phyloP scores from a whole-genome alignment of 1,140 invertebrate species.

The Nasonia longicornis region DNA sequence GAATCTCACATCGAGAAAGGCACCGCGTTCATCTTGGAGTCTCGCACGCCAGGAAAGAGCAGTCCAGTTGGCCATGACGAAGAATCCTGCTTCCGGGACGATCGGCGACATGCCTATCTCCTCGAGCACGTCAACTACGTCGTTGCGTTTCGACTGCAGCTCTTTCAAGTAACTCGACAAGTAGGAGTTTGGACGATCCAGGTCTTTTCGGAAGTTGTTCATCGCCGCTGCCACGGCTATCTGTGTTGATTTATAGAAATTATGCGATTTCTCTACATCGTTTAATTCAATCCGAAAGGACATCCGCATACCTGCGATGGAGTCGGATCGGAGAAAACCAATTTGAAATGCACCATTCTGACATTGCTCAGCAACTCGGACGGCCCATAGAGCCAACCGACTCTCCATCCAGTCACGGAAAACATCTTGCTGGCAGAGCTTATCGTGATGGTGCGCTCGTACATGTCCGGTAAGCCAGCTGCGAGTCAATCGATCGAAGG shows the following conservation, averaged over 20 bases:
- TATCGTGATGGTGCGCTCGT: background rate
- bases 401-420: background rate
- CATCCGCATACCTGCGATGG: background rate
- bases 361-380: background rate
- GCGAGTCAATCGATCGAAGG: background rate
- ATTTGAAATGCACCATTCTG: background rate
- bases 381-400: background rate
- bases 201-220: constrained; percentile 85
- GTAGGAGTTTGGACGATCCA: constrained; percentile 86
- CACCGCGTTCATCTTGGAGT: constrained; percentile 84
- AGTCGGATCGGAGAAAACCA: background rate
- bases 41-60: constrained; percentile 78
- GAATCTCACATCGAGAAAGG: constrained; percentile 83
- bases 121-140: constrained; percentile 80
- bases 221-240: constrained; percentile 92
- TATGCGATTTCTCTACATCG: background rate
- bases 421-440: background rate
- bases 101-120: constrained; percentile 92
- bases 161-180: constrained; percentile 84
- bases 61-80: constrained; percentile 95
- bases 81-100: constrained; percentile 96
- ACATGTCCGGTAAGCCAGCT: background rate
- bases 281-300: background rate
- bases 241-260: constrained; percentile 77
- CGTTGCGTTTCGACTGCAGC: constrained; percentile 86